Evolutionary conservation across 30 jellyfish, hydroid and myxozoan species (phyloP).

Genomic region (Cassiopea andromeda): DNA sequence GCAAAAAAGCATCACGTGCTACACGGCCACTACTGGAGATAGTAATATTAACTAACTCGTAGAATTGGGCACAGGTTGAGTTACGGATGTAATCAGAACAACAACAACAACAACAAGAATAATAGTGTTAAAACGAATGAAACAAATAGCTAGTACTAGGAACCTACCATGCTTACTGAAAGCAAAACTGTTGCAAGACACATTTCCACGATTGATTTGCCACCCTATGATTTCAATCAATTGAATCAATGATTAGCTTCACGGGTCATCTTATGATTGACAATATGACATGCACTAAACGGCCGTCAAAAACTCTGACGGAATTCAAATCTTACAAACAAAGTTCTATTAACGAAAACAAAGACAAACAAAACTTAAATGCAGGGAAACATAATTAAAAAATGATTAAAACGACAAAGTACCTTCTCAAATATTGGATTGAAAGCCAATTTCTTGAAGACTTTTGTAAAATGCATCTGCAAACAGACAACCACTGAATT

Average conservation of each 20-base stretch:
- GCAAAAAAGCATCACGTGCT: no score
- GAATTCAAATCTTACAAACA: no score
- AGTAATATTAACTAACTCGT: no score
- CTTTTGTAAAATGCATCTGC: slow-evolving; percentile 56
- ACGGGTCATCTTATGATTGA: no score
- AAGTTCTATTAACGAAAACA: no score
- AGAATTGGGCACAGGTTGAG: no score
- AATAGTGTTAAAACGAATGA: not conserved
- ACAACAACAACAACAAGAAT: not conserved
- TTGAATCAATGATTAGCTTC: not conserved
- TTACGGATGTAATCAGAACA: no score
- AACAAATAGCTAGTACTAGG: not conserved
- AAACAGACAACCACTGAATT: not conserved
- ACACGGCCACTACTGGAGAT: no score
- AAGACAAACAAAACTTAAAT: no score
- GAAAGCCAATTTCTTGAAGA: slow-evolving; percentile 39
- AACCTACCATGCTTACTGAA: slow-evolving; percentile 82
- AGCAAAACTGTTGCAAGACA: slow-evolving; percentile 70
- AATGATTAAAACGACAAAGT: not conserved
- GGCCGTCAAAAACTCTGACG: no score
- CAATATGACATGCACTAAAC: no score
- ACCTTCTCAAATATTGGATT: slow-evolving; percentile 61
- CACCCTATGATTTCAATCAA: slow-evolving; percentile 61
- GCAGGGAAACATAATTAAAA: not conserved
- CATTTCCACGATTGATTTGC: slow-evolving; percentile 81